A percentile compares a stretch with the other conserved stretches of the same genome.
Conservation (phyloP, 1,140 invertebrate species). For the Ostrea denselamellosa region DNA sequence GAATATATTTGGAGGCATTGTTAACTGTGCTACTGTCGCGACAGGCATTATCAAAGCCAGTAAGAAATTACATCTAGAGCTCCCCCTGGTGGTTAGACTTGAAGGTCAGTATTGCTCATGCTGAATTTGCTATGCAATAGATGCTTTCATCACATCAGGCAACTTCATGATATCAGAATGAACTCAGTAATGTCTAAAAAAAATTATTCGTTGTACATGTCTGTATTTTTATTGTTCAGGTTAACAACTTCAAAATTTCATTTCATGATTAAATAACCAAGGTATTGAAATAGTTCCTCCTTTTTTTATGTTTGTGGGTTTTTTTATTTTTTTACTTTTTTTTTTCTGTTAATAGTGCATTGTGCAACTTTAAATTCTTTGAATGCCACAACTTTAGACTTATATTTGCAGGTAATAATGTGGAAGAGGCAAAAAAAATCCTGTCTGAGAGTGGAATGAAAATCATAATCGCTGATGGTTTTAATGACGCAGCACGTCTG, state of each 20-base stretch:
- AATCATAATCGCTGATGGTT: constrained; percentile 87
- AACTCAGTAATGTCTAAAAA: too few species aligned
- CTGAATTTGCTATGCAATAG: too few species aligned
- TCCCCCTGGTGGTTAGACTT: constrained; percentile 95
- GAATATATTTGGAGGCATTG: constrained; percentile 99
- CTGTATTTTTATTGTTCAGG: too few species aligned
- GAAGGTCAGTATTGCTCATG: constrained; percentile 85
- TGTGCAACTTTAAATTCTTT: too few species aligned
- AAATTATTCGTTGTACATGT: too few species aligned
- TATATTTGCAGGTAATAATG: constrained; percentile 83
- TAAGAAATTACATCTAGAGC: constrained; percentile 87
- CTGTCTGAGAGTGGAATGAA: constrained; percentile 90
- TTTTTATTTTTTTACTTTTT: too few species aligned
- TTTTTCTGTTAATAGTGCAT: too few species aligned
- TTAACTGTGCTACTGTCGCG: constrained; percentile 98
- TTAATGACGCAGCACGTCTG: constrained; percentile 95
- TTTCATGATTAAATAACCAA: background rate
- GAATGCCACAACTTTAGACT: background rate
- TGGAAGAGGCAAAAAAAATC: constrained; percentile 84
- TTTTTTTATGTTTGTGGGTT: background rate
- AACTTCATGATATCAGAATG: too few species aligned
- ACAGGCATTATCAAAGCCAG: constrained; percentile 95
- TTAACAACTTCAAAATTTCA: background rate
- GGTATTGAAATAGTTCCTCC: background rate
- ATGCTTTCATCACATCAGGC: too few species aligned